Base-by-base conservation (phyloP, 2,113 vertebrate genomes). In the Columba janthina region DNA sequence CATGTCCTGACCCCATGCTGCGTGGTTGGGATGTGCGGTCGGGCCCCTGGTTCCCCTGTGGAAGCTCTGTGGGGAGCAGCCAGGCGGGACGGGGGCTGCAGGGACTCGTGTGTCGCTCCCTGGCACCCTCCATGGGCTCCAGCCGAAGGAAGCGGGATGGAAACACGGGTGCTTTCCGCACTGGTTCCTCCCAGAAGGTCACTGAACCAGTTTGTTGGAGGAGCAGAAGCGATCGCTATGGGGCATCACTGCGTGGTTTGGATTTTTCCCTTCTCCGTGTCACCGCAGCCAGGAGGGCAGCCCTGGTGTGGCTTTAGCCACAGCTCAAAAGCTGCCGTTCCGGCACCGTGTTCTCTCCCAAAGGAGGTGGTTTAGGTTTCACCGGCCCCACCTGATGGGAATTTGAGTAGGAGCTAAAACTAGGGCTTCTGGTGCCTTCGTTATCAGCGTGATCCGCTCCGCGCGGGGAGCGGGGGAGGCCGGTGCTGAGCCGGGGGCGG, bases 111-210 rank as follows among this genome's bases (percentile, higher is more conserved):
- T 57, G 21, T 7, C 5, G 0, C 9, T 26, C 28, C n/a, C 38
- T 7, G 18, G 36, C 50, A 6, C 19, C 29, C 31, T 46, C 70
- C 44, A 0, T 11, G 0, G 0, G n/a, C 77, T 62, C 69, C 7
- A 2, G 40, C 2, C 4, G 3, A 36, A 26, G 76, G 60, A 12
- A 51, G 7, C 1, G 4, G n/a, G 19, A 10, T 24, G 67, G 62
- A 20, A 44, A 67, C 0, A 2, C 1, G 1, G 7, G 5, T 9
- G 42, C 64, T 82, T 29, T 36, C 26, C 22, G 0, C 2, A 21
- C n/a, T 32, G 60, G 4, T 17, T 67, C 80, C 66, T 44, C 87
- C 66, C 10, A 4, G 77, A 53, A 91, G 77, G 78, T 6, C 31
- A 78, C 53, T 1, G 12, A 65, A 62, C 75, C 65, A 25, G 87